These are phyloP conservation scores for Athene cunicularia DNA, from an alignment of 2,113 vertebrate genomes.

Conservation along the genomic window DNA sequence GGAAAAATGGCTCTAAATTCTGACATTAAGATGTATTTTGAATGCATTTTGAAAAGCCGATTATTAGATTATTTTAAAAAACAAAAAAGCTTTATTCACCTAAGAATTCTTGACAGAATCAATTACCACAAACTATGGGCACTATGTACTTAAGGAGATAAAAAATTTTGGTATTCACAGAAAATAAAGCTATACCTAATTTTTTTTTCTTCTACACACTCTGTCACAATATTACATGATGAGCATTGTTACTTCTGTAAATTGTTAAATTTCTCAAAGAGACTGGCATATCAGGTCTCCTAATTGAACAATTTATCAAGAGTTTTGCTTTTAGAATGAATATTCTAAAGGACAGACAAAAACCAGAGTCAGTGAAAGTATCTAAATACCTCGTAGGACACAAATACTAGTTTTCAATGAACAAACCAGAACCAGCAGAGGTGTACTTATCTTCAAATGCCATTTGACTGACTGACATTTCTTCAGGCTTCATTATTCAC, in stretches of 20 bases:
- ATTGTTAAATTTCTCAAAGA: neutral
- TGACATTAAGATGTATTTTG: neutral
- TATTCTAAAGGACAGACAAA: neutral
- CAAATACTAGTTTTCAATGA: neutral
- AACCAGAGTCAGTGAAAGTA: neutral
- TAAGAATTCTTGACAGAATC: neutral
- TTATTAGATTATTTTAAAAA: neutral
- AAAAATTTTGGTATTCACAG: neutral
- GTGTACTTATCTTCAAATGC: neutral
- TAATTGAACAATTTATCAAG: neutral
- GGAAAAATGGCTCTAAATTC: neutral
- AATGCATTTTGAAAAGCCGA: neutral
- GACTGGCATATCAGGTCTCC: neutral
- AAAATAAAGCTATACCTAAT: neutral
- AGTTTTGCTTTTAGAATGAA: neutral
- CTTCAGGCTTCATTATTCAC: conserved; percentile 17
- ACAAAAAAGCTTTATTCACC: neutral
- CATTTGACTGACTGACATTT: conserved; percentile 14
- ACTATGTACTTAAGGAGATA: neutral
- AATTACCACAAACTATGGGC: neutral
- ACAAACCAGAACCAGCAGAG: neutral
- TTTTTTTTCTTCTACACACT: neutral
- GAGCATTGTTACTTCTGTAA: neutral
- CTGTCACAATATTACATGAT: neutral
- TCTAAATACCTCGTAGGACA: neutral